These are phyloP conservation scores for Drosophila ustulata DNA, from an alignment of 2,888 invertebrate genomes.

Conservation along the genomic window DNA sequence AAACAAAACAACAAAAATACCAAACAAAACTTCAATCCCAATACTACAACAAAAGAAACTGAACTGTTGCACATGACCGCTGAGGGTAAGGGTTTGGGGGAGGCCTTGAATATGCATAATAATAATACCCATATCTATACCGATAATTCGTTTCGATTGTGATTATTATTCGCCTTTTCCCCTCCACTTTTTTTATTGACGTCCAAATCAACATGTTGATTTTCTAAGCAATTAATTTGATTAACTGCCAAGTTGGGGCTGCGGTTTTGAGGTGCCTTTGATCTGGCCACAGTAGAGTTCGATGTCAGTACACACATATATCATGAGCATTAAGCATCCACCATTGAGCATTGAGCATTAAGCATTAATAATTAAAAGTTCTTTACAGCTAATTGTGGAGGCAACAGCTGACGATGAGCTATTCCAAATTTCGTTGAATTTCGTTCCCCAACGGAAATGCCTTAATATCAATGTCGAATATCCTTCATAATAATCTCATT, in stretches of 20 bases:
- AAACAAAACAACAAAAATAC: constrained; percentile 18
- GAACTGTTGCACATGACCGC: constrained; percentile 62
- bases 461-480: constrained; percentile 9
- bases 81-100: constrained; percentile 26
- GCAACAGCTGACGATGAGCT: constrained; percentile 35
- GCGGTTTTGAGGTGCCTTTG: constrained; percentile 63
- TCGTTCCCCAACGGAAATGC: constrained; percentile 56
- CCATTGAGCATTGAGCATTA: constrained; percentile 46
- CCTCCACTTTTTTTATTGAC: constrained; percentile 13
- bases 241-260: constrained; percentile 70
- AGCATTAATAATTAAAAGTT: constrained; percentile 72
- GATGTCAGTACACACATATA: constrained; percentile 49
- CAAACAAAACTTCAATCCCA: constrained; percentile 26
- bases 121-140: constrained; percentile 58
- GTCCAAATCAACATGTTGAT: constrained; percentile 73
- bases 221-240: constrained; percentile 80
- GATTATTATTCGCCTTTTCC: constrained; percentile 32
- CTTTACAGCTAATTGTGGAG: constrained; percentile 67
- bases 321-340: constrained; percentile 49
- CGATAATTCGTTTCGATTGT: constrained; percentile 68
- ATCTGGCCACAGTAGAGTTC: constrained; percentile 47
- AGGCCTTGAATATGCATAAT: constrained; percentile 75
- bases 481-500: neutral
- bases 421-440: constrained; percentile 10
- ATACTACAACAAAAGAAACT: constrained; percentile 23